Conservation (phyloP, 2,888 invertebrate genomes). For the Watsonalla binaria region DNA sequence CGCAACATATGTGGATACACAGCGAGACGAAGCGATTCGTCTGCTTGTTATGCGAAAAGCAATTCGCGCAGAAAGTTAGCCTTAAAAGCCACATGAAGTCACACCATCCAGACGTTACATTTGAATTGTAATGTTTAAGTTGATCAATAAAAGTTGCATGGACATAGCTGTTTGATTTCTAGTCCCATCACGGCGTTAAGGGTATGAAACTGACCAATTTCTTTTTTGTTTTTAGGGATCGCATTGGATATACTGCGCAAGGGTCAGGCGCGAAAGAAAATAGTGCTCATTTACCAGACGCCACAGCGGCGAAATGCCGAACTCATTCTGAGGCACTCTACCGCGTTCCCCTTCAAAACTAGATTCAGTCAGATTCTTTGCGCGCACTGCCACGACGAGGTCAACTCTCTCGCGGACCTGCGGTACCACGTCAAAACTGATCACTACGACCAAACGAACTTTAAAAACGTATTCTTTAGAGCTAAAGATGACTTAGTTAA, state of each 20-base stretch:
- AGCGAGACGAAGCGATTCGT: constrained; percentile 53
- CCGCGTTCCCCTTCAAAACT: constrained; percentile 68
- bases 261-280: constrained; percentile 62
- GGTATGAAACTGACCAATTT: constrained; percentile 62
- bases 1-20: constrained; percentile 65
- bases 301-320: constrained; percentile 70
- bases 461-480: constrained; percentile 65
- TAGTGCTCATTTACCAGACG: constrained; percentile 65
- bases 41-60: constrained; percentile 53
- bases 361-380: constrained; percentile 66
- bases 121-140: constrained; percentile 13
- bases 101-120: constrained; percentile 40
- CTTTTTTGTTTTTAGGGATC: constrained; percentile 74
- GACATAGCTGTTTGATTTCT: constrained; percentile 13
- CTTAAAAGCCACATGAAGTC: constrained; percentile 53
- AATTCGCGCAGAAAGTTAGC: constrained; percentile 62
- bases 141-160: constrained; percentile 21
- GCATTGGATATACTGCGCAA: constrained; percentile 64
- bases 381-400: constrained; percentile 63
- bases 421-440: constrained; percentile 56
- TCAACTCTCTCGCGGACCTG: constrained; percentile 45
- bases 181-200: constrained; percentile 17
- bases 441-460: constrained; percentile 49
- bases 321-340: constrained; percentile 59
- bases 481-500: constrained; percentile 65